Evolutionary conservation across 2,888 invertebrate genomes (phyloP), one percentile per base, ranked within the genome.

Genomic region (Ligdia adustata): DNA sequence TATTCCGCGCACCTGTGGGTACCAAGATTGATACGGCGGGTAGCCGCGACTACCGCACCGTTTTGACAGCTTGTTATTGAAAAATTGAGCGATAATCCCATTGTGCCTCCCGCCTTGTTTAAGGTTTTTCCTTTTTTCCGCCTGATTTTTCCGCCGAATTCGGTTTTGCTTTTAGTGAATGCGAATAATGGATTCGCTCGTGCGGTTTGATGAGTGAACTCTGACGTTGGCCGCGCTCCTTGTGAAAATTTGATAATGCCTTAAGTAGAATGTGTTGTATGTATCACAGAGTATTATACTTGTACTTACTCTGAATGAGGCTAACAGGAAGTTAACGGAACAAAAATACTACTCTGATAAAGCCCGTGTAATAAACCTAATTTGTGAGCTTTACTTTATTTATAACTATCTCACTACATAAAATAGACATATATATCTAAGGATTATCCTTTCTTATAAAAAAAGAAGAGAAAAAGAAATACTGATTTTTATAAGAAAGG

Each of bases 11-110:
- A 80, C 82, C 82, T 81, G 77, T 60, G 75, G 75, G 72, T 69
- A 75, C 71, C 65, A 84, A 86, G 88, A 88, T 86, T 83, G 88
- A 88, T 88, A 79, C 70, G 72, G 62, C 62, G 66, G 60, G 57
- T 60, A 65, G 68, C 75, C 69, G 66, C 62, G 49, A 37, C 33
- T 46, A 60, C 66, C 65, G 65, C 75, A 66, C 68, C 66, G 67
- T 63, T 64, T 74, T 79, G 87, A 85, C 85, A 81, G 82, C 67
- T 75, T 79, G 74, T 85, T 86, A 87, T 84, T 84, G 86, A 83
- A 87, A 87, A 86, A 86, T 84, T 86, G 82, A 85, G 75, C 75
- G 82, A 85, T 86, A 86, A 85, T 82, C 82, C 80, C 78, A 54
- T 60, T 54, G 71, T 71, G 73, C 49, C 47, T 42, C 13, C 66